A percentile compares a stretch with the other conserved stretches of the same genome.
Evolutionary conservation across 2,797 vertebrate genomes (phyloP).

Genomic region (Astyanax mexicanus): DNA sequence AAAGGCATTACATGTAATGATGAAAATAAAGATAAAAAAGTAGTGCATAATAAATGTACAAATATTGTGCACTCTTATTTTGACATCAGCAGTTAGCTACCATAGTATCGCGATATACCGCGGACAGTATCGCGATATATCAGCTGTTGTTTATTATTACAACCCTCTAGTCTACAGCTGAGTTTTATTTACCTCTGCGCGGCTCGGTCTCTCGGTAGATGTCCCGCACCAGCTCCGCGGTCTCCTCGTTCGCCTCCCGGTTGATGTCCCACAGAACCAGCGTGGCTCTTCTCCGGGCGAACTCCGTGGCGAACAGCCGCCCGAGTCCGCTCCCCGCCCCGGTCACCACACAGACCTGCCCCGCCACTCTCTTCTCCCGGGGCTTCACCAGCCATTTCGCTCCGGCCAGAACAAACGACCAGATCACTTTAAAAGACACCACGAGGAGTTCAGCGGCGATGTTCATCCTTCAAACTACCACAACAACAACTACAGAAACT

Average conservation of each 20-base stretch:
- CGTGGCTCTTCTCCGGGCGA: slow-evolving; percentile 84
- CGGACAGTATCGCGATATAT: too few species aligned
- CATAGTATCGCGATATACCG: too few species aligned
- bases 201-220: slow-evolving; percentile 77
- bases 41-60: too few species aligned
- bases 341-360: slow-evolving; percentile 88
- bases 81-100: too few species aligned
- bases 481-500: too few species aligned
- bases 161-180: too few species aligned
- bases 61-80: too few species aligned
- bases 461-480: slow-evolving; percentile 71
- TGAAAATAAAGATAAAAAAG: too few species aligned
- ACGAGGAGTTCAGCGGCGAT: slow-evolving; percentile 84
- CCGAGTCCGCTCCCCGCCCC: slow-evolving; percentile 87
- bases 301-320: slow-evolving; percentile 86
- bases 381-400: slow-evolving; percentile 85
- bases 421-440: slow-evolving; percentile 84
- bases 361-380: slow-evolving; percentile 86
- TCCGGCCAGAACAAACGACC: slow-evolving; percentile 85
- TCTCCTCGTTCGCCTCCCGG: slow-evolving; percentile 85
- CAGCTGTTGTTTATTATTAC: too few species aligned
- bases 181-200: slow-evolving; percentile 9
- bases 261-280: slow-evolving; percentile 90
- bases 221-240: slow-evolving; percentile 84
- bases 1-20: too few species aligned